Evolutionary conservation across 2,888 invertebrate genomes (phyloP).

Genomic region (Tipula unca): DNA sequence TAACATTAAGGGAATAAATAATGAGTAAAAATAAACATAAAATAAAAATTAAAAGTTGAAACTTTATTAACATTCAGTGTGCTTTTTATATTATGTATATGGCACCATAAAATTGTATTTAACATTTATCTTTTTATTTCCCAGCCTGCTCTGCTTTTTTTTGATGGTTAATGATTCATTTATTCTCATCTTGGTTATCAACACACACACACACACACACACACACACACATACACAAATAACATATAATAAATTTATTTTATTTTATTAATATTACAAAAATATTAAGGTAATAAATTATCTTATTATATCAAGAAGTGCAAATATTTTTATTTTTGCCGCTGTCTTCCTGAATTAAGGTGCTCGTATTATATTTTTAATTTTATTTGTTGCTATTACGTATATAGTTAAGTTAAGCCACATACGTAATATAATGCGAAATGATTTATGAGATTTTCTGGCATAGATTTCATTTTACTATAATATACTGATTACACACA

Average conservation of each 20-base stretch:
- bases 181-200: background rate
- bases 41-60: conserved; percentile 8
- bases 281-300: background rate
- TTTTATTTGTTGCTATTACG: too few relatives aligned
- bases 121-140: background rate
- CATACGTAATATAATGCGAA: too few relatives aligned
- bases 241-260: background rate
- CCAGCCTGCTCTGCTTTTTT: background rate
- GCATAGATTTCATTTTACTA: too few relatives aligned
- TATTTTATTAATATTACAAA: background rate
- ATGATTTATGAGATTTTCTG: too few relatives aligned
- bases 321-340: background rate
- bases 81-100: background rate
- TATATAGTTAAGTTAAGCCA: too few relatives aligned
- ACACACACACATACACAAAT: too few relatives aligned
- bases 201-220: too few relatives aligned
- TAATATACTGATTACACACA: too few relatives aligned
- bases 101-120: background rate
- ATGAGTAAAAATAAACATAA: background rate
- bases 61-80: background rate
- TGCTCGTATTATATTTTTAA: too few relatives aligned
- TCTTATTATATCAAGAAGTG: background rate
- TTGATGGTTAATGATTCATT: background rate
- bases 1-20: conserved; percentile 14
- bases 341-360: background rate